phyloP scores from a whole-genome alignment of 2,113 vertebrate genomes.

The Peucedramus taeniatus region DNA sequence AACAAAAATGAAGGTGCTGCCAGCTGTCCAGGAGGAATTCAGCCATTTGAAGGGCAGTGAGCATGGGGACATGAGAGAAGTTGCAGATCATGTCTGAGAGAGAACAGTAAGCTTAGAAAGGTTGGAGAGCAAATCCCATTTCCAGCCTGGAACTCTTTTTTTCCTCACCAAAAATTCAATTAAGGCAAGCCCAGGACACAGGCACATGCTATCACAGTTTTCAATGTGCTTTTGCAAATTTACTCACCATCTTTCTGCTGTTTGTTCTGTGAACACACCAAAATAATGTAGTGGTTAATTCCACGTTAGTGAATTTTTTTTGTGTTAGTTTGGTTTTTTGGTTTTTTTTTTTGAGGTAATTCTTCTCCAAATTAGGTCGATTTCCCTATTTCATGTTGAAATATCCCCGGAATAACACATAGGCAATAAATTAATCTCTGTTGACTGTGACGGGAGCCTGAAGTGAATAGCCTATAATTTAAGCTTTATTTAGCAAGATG shows the following conservation, averaged over 20 bases:
- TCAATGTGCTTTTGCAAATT: background rate
- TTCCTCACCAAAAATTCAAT: background rate
- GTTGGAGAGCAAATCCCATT: background rate
- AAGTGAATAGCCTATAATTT: background rate
- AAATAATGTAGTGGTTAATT: background rate
- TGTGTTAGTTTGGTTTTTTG: fast-evolving
- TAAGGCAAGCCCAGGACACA: background rate
- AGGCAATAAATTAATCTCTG: background rate
- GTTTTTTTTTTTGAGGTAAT: background rate
- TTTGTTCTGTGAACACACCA: background rate
- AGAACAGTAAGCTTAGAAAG: background rate
- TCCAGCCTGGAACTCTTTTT: background rate
- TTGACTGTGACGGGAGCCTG: background rate
- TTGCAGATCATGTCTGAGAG: background rate
- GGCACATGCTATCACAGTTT: background rate
- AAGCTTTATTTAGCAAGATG: background rate
- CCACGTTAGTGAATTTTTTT: background rate
- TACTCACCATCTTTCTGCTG: fast-evolving
- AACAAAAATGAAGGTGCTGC: background rate
- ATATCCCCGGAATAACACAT: background rate
- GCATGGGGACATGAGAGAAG: background rate
- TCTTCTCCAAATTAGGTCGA: background rate
- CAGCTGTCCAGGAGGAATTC: background rate
- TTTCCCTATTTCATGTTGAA: background rate
- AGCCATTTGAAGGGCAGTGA: background rate